Evolutionary conservation across 2,797 vertebrate genomes (phyloP).

Genomic region (Lophotriccus pileatus): DNA sequence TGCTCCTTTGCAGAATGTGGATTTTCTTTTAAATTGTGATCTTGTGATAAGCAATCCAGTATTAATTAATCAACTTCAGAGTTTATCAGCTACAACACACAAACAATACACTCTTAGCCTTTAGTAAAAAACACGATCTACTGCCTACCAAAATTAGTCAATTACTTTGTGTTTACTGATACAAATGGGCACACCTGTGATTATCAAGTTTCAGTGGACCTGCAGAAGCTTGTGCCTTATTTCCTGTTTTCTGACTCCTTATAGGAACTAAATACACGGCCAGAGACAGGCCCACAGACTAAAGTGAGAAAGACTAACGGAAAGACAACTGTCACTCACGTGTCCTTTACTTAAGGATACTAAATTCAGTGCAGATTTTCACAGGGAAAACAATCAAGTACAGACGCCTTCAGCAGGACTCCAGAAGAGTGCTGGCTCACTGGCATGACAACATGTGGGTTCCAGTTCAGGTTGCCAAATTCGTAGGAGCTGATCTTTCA

Average conservation of each 20-base stretch:
- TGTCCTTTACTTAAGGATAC: not conserved
- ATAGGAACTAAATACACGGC: not conserved
- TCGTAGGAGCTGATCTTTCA: not conserved
- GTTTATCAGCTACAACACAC: not conserved
- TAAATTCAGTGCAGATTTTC: not conserved
- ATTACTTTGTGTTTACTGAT: not conserved
- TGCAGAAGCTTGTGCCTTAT: not conserved
- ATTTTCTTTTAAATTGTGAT: not conserved
- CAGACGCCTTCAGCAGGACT: not conserved
- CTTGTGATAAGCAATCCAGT: not conserved
- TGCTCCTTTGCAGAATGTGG: not conserved
- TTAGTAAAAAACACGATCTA: not conserved
- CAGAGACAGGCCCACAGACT: not conserved
- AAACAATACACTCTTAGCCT: not conserved
- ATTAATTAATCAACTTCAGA: not conserved
- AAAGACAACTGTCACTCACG: not conserved
- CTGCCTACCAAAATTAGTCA: not conserved
- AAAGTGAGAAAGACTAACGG: not conserved
- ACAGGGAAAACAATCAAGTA: not conserved
- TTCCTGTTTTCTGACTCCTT: not conserved
- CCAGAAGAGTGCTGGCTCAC: not conserved
- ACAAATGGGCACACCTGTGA: not conserved
- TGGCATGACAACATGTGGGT: not conserved
- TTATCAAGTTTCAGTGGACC: not conserved
- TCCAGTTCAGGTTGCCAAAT: not conserved